Conservation (phyloP, 2,888 invertebrate species). For the Tortricodes alternella region DNA sequence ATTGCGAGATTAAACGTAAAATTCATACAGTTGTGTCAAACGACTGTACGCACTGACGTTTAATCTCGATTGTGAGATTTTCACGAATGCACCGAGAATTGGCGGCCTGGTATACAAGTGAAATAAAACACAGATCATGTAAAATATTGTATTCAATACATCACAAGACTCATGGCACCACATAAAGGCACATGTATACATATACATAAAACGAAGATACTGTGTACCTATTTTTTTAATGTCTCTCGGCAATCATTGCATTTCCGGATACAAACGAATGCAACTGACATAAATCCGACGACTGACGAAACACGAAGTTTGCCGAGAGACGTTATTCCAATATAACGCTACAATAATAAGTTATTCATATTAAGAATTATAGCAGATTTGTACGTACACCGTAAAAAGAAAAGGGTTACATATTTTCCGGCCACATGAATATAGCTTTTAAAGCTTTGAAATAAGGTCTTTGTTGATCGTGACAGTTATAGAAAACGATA, state of each 20-base stretch:
- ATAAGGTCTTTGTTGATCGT: background rate
- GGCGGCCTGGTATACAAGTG: background rate
- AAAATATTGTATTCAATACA: constrained; percentile 60
- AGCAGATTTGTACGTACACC: background rate
- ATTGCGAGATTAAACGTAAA: too few species aligned
- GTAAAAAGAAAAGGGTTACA: background rate
- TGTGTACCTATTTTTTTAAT: too few species aligned
- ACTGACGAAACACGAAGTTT: too few species aligned
- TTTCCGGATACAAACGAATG: too few species aligned
- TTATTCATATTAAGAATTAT: background rate
- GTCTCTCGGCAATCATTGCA: too few species aligned
- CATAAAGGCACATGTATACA: constrained; percentile 67
- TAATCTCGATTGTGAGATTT: too few species aligned
- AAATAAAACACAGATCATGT: constrained; percentile 30
- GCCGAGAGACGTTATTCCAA: too few species aligned
- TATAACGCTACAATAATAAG: background rate
- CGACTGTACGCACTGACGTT: too few species aligned
- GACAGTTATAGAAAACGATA: background rate
- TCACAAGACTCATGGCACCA: constrained; percentile 73
- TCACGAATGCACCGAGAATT: too few species aligned
- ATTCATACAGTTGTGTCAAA: too few species aligned
- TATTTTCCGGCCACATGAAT: background rate
- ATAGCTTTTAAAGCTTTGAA: background rate
- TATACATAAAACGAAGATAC: constrained; percentile 31
- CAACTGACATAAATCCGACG: too few species aligned